Conservation (phyloP, 2,797 vertebrate genomes). For the Sparus aurata region DNA sequence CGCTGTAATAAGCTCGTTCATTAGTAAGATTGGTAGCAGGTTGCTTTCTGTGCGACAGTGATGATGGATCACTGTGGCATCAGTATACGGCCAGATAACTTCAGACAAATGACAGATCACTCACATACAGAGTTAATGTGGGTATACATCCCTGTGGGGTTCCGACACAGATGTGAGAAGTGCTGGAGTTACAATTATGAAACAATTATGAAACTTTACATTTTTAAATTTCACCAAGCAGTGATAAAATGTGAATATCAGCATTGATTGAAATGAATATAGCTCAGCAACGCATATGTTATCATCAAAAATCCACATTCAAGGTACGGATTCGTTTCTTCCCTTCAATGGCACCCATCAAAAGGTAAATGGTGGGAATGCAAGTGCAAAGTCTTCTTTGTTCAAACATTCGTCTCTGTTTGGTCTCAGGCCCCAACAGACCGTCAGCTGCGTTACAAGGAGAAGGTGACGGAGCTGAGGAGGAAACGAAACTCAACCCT, state of each 20-base stretch:
- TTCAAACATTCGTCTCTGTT: conserved; percentile 13
- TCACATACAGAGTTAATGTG: not conserved
- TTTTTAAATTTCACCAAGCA: not conserved
- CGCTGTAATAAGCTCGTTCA: not conserved
- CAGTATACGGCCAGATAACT: not conserved
- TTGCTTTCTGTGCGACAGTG: not conserved
- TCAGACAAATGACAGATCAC: not conserved
- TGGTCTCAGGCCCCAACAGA: conserved; percentile 90
- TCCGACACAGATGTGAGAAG: too few relatives aligned
- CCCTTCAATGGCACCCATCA: not conserved
- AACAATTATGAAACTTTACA: not conserved
- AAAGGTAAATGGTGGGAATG: not conserved
- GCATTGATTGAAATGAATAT: not conserved
- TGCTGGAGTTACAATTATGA: not conserved
- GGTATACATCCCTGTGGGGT: not conserved
- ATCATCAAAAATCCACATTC: not conserved
- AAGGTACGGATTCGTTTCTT: not conserved
- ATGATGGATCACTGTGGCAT: not conserved
- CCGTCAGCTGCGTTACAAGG: conserved; percentile 95
- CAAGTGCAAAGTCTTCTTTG: not conserved
- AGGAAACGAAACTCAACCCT: conserved; percentile 94
- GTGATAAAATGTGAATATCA: not conserved
- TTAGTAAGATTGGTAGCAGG: not conserved
- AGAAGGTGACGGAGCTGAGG: conserved; percentile 97
- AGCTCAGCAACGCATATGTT: too few relatives aligned